Conservation (phyloP, 2,113 vertebrate species). For the Lutjanus erythropterus region DNA sequence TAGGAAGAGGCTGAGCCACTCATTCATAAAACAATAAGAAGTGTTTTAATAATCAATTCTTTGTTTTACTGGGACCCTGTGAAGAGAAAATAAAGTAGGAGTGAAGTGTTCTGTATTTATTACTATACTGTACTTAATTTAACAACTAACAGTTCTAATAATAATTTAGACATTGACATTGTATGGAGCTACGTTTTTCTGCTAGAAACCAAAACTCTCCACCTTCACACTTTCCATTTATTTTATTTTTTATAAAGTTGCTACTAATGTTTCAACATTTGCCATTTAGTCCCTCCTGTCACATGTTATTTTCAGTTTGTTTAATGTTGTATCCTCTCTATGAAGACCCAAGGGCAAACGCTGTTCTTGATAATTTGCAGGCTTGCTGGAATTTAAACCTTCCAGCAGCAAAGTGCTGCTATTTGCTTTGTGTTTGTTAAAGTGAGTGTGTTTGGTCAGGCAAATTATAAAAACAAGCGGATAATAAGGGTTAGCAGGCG, state of each 20-base stretch:
- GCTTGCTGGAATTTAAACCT: conserved; percentile 60
- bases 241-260: background rate
- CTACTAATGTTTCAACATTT: background rate
- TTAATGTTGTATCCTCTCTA: conserved; percentile 10
- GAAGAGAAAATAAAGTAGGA: no score
- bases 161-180: background rate
- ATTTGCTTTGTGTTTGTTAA: conserved; percentile 72
- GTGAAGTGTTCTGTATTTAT: no score
- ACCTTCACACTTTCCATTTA: conserved; percentile 4
- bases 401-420: conserved; percentile 42
- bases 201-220: background rate
- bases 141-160: background rate
- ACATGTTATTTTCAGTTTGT: conserved; percentile 18
- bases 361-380: conserved; percentile 41
- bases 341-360: conserved; percentile 25
- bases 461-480: conserved; percentile 81
- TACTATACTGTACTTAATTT: no score
- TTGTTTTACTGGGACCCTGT: no score
- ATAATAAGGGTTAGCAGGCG: conserved; percentile 84
- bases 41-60: no score
- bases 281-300: background rate
- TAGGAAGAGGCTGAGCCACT: no score
- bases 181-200: background rate
- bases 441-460: conserved; percentile 78
- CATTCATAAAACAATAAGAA: no score